phyloP scores from a whole-genome alignment of 2,888 invertebrate species.

The Deilephila elpenor region DNA sequence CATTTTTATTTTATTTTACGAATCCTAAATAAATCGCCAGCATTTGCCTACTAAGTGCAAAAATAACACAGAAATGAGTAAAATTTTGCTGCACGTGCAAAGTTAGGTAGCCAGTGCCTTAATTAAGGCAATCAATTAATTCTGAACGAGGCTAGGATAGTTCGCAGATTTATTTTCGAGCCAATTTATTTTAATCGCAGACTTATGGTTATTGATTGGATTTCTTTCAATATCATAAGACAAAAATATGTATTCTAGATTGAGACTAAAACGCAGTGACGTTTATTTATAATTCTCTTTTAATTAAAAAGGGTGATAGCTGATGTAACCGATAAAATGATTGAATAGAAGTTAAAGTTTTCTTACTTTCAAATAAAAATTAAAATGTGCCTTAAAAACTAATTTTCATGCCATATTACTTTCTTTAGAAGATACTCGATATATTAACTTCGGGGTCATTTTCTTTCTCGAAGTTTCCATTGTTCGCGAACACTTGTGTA shows the following conservation, averaged over 20 bases:
- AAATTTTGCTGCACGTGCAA: conserved; percentile 4
- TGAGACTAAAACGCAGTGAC: too few species aligned
- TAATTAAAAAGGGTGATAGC: too few species aligned
- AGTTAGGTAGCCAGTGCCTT: not conserved
- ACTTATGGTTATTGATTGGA: not conserved
- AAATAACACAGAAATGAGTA: not conserved
- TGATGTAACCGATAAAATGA: too few species aligned
- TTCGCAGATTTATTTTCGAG: not conserved
- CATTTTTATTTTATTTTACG: too few species aligned
- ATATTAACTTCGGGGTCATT: conserved; percentile 53
- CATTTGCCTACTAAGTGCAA: too few species aligned
- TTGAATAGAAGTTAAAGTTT: too few species aligned
- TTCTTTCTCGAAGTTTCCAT: conserved; percentile 45
- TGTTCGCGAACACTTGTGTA: conserved; percentile 65
- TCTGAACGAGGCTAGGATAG: not conserved
- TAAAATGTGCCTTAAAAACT: too few species aligned
- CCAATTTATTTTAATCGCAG: conserved; percentile 1
- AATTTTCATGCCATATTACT: not conserved
- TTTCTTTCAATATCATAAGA: too few species aligned
- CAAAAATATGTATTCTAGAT: too few species aligned
- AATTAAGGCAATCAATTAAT: conserved; percentile 2
- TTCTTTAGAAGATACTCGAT: conserved; percentile 1
- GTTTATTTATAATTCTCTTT: too few species aligned
- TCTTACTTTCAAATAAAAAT: too few species aligned
- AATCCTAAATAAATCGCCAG: too few species aligned